Conservation (phyloP, 2,113 vertebrate genomes). For the Naja naja region DNA sequence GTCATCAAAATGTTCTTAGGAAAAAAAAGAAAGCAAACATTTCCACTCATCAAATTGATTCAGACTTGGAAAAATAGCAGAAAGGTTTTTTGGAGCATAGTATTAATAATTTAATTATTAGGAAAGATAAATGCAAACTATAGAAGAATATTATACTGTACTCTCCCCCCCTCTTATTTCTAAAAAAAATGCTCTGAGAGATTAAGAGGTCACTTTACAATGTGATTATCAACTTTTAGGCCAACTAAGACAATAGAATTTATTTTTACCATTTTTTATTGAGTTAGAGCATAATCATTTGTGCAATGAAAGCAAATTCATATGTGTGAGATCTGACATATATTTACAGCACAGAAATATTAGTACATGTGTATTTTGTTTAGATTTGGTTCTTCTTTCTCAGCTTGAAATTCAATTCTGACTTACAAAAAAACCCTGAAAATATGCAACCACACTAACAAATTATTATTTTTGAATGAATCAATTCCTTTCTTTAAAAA, state of each 20-base stretch:
- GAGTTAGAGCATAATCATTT: not conserved
- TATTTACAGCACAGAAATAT: not conserved
- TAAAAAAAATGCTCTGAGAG: not conserved
- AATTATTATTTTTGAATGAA: not conserved
- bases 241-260: not conserved
- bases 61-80: not conserved
- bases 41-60: not conserved
- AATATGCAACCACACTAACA: fast-evolving
- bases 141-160: not conserved
- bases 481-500: not conserved
- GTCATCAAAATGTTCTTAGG: not conserved
- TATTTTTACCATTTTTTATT: not conserved
- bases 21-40: not conserved
- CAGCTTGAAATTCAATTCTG: not conserved
- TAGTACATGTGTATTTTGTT: not conserved
- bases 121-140: not conserved
- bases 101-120: not conserved
- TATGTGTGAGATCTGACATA: not conserved
- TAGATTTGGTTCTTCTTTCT: not conserved
- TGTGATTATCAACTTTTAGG: not conserved
- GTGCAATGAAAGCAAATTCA: not conserved
- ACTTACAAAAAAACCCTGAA: not conserved
- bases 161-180: not conserved
- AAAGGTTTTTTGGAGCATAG: not conserved
- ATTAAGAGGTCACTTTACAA: not conserved